phyloP scores from a whole-genome alignment of 2,888 invertebrate species.

The Actias luna region DNA sequence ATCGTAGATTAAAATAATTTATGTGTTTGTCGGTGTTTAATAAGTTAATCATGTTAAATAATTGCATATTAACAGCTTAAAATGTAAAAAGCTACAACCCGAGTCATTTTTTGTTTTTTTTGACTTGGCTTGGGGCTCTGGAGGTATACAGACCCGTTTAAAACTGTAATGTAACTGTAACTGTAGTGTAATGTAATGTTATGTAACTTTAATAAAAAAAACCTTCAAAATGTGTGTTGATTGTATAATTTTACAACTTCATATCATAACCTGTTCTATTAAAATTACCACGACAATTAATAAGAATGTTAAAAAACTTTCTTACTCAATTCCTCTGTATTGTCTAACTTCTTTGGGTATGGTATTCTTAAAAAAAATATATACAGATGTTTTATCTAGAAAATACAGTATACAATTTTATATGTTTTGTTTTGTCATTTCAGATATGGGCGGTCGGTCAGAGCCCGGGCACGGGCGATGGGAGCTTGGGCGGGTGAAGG shows the following conservation, averaged over 20 bases:
- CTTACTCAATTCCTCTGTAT: neutral
- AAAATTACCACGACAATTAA: neutral
- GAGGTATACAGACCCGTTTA: too few relatives aligned
- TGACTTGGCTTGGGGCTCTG: too few relatives aligned
- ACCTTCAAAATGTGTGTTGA: too few relatives aligned
- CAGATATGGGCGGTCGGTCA: conserved; percentile 32
- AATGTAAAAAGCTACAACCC: too few relatives aligned
- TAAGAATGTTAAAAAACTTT: neutral
- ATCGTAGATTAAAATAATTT: neutral
- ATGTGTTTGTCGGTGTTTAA: neutral
- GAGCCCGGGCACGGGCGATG: conserved; percentile 11
- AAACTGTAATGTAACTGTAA: too few relatives aligned
- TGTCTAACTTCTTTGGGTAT: neutral
- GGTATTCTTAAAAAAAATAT: neutral
- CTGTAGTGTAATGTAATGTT: too few relatives aligned
- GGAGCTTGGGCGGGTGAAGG: conserved; percentile 7
- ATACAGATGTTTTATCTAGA: neutral
- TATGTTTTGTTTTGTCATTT: conserved; percentile 30
- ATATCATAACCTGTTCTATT: too few relatives aligned
- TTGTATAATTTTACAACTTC: too few relatives aligned
- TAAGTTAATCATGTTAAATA: neutral
- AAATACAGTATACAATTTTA: conserved; percentile 19
- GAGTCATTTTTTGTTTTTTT: too few relatives aligned
- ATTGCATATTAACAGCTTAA: too few relatives aligned
- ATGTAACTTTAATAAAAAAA: too few relatives aligned